Evolutionary conservation across 1,140 invertebrate species (phyloP).

Genomic region (Trichonephila clavipes): DNA sequence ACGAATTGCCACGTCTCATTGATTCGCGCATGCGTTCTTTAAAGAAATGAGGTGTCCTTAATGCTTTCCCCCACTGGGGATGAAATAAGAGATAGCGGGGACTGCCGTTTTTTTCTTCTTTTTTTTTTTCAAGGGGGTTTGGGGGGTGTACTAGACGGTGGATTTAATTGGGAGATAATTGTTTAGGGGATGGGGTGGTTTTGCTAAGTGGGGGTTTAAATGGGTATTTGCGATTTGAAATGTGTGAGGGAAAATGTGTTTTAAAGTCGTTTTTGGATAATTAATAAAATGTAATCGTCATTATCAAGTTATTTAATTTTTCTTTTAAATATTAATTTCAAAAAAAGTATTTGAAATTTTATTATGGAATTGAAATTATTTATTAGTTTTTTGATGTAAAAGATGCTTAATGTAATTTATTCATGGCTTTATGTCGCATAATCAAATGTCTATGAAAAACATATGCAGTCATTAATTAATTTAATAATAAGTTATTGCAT

Average conservation of each 20-base stretch:
- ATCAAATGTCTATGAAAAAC: too few relatives aligned
- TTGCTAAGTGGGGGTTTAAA: neutral
- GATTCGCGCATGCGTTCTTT: slow-evolving; percentile 74
- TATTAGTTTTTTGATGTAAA: neutral
- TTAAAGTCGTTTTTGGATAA: neutral
- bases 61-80: neutral
- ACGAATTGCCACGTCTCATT: slow-evolving; percentile 76
- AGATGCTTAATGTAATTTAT: too few relatives aligned
- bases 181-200: neutral
- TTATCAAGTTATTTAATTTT: neutral
- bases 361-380: neutral
- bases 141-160: neutral
- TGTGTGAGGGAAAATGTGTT: neutral
- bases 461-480: too few relatives aligned
- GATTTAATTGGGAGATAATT: slow-evolving; percentile 29
- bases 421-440: too few relatives aligned
- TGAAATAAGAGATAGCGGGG: slow-evolving; percentile 41
- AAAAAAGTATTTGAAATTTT: neutral
- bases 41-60: slow-evolving; percentile 54
- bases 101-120: slow-evolving; percentile 40
- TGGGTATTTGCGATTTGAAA: neutral
- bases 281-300: neutral
- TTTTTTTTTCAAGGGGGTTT: slow-evolving; percentile 21
- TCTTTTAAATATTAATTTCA: neutral
- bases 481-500: too few relatives aligned